A percentile compares a stretch with the other conserved stretches of the same genome.
Conservation (phyloP, 2,113 vertebrate species). For the zebrafish (Danio rerio) region GRCz12tu NC_133180.1:25190001-25190500, state of each 20-base stretch:
- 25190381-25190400: background rate
- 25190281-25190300: background rate
- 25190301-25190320: background rate
- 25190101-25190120: background rate
- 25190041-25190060: background rate
- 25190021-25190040: background rate
- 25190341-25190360: background rate
- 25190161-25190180: slow-evolving; percentile 89
- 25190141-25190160: slow-evolving; percentile 85
- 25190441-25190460: no score
- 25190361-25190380: no score
- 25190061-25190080: background rate
- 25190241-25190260: slow-evolving; percentile 92
- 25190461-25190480: no score
- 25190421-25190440: no score
- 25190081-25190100: no score
- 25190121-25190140: slow-evolving; percentile 20
- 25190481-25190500: no score
- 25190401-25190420: no score
- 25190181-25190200: slow-evolving; percentile 93
- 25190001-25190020: background rate
- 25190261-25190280: slow-evolving; percentile 81
- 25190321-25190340: background rate
- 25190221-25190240: slow-evolving; percentile 85
- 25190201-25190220: slow-evolving; percentile 88